Conservation (phyloP, 2,797 vertebrate genomes). For the Masticophis lateralis region DNA sequence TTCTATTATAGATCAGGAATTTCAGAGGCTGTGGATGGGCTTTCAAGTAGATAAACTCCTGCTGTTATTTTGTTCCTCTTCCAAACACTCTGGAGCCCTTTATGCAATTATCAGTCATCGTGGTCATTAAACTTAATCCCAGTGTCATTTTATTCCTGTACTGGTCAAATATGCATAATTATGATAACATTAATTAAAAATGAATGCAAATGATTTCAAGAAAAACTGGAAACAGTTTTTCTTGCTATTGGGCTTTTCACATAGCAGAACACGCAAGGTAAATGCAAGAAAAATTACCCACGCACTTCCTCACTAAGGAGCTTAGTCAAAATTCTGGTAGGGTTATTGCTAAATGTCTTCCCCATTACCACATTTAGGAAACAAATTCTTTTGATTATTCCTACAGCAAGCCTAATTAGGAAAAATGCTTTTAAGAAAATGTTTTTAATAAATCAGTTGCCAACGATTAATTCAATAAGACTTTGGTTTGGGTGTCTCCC, state of each 20-base stretch:
- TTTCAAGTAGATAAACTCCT: neutral
- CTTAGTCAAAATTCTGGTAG: neutral
- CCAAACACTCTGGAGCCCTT: neutral
- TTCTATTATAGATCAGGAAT: neutral
- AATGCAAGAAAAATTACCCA: neutral
- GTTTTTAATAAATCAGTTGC: neutral
- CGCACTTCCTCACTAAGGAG: neutral
- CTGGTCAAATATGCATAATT: neutral
- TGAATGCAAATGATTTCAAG: neutral
- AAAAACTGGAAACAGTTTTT: neutral
- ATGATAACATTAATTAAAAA: neutral
- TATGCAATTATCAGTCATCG: neutral
- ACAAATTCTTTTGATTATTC: neutral
- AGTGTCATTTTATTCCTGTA: neutral
- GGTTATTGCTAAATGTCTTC: neutral
- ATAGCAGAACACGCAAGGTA: neutral
- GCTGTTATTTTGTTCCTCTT: neutral
- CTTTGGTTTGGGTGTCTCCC: neutral
- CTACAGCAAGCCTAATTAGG: neutral
- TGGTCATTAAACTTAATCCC: neutral
- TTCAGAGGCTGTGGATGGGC: neutral
- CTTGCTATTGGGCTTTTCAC: neutral
- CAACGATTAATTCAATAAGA: neutral
- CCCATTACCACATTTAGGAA: neutral
- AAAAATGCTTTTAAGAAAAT: neutral